Evolutionary conservation across 2,888 invertebrate genomes (phyloP).

Genomic region (Andrena praecox): DNA sequence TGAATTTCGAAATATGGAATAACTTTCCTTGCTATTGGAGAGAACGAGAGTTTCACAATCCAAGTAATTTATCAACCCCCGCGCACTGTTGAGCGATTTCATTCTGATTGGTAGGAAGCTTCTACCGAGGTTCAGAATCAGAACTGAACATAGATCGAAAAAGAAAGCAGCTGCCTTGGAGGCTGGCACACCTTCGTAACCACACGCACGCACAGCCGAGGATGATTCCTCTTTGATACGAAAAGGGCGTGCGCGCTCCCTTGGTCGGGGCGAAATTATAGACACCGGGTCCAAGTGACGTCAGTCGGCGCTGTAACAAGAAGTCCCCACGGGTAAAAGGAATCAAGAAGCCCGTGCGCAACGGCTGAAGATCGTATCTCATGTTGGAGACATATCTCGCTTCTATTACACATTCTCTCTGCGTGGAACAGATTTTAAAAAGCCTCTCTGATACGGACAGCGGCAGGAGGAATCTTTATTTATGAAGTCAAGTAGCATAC

Average conservation of each 20-base stretch:
- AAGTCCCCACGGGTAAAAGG: conserved; percentile 43
- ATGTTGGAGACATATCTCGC: conserved; percentile 46
- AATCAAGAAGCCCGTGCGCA: conserved; percentile 23
- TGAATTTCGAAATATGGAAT: no score
- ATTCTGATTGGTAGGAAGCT: no score
- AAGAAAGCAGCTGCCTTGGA: no score
- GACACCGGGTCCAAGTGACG: conserved; percentile 9
- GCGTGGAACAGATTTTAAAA: conserved; percentile 76
- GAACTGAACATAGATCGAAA: no score
- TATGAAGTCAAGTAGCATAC: conserved; percentile 75
- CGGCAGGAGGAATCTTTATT: conserved; percentile 76
- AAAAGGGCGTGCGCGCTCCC: neutral
- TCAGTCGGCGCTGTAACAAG: conserved; percentile 20
- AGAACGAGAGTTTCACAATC: no score
- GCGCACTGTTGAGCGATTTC: no score
- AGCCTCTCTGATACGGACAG: conserved; percentile 67
- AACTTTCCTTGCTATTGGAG: no score
- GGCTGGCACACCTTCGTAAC: neutral
- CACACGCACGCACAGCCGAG: neutral
- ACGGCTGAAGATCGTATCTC: conserved; percentile 44
- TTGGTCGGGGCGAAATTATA: conserved; percentile 29
- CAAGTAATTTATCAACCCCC: no score
- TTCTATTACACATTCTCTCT: conserved; percentile 78
- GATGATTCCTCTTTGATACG: neutral
- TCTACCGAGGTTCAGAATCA: no score